Percentiles rank a stretch among this genome's conserved stretches.
phyloP scores from a whole-genome alignment of 2,113 vertebrate genomes.

The Tetrax tetrax region DNA sequence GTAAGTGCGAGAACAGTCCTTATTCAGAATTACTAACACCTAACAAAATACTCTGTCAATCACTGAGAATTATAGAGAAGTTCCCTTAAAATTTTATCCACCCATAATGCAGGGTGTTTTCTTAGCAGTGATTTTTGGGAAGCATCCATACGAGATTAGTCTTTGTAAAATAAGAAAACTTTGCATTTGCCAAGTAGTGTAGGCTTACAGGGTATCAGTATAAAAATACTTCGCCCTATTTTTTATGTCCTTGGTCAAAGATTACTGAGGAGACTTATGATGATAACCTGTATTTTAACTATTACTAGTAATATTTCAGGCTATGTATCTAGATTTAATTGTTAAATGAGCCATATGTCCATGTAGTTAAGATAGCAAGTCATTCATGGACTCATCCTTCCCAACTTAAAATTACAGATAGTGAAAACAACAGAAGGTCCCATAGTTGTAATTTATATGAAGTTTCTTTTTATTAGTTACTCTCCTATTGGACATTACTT shows the following conservation, averaged over 20 bases:
- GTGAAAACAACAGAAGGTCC: not conserved
- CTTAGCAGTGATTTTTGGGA: conserved; percentile 2
- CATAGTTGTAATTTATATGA: not conserved
- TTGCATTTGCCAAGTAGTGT: conserved; percentile 57
- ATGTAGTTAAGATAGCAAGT: not conserved
- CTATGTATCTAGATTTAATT: not conserved
- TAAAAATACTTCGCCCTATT: conserved; percentile 70
- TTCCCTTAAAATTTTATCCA: not conserved
- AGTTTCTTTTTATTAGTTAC: not conserved
- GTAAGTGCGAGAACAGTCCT: not conserved
- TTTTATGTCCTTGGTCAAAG: conserved; percentile 2
- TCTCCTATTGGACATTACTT: not conserved
- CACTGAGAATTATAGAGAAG: not conserved
- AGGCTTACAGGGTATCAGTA: conserved; percentile 58
- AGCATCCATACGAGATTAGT: conserved; percentile 28
- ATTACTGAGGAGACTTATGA: not conserved
- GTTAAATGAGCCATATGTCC: not conserved
- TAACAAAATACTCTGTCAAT: not conserved
- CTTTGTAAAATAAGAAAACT: conserved; percentile 47
- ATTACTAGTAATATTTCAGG: not conserved
- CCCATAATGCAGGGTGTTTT: not conserved
- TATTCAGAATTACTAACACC: not conserved
- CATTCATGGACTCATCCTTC: not conserved
- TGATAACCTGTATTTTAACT: not conserved
- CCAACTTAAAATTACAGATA: not conserved